Conservation (phyloP, 2,888 invertebrate genomes). For the Escarpia spicata region DNA sequence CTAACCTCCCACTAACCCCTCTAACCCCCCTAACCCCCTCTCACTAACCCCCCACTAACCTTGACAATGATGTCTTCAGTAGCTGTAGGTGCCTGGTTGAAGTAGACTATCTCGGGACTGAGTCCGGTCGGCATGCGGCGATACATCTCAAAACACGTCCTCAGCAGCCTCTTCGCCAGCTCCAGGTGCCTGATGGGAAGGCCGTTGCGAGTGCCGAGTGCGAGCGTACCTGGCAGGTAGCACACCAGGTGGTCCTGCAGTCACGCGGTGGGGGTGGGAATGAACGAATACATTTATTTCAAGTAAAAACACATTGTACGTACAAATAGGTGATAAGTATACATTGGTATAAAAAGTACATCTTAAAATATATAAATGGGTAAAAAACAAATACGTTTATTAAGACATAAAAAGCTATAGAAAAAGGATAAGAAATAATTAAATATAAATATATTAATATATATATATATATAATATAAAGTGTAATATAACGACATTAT, state of each 20-base stretch:
- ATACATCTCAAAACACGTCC: slow-evolving; percentile 96
- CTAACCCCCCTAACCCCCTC: neutral
- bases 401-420: too few species aligned
- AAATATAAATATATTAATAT: neutral
- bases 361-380: too few species aligned
- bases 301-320: neutral
- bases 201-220: slow-evolving; percentile 85
- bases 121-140: slow-evolving; percentile 90
- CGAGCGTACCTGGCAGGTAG: slow-evolving; percentile 92
- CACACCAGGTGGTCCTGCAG: slow-evolving; percentile 92
- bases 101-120: slow-evolving; percentile 97
- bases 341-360: too few species aligned
- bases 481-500: too few species aligned
- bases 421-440: too few species aligned
- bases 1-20: slow-evolving; percentile 26
- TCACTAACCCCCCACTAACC: slow-evolving; percentile 28
- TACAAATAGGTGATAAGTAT: too few species aligned
- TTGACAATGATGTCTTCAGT: slow-evolving; percentile 45
- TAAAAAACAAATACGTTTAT: too few species aligned
- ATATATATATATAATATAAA: neutral
- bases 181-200: slow-evolving; percentile 86
- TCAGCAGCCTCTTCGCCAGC: slow-evolving; percentile 85
- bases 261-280: neutral
- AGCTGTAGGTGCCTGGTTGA: slow-evolving; percentile 78
- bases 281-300: too few species aligned